These are phyloP conservation scores for Camponotus vicinus DNA, from an alignment of 1,140 invertebrate genomes.

Conservation along the genomic window DNA sequence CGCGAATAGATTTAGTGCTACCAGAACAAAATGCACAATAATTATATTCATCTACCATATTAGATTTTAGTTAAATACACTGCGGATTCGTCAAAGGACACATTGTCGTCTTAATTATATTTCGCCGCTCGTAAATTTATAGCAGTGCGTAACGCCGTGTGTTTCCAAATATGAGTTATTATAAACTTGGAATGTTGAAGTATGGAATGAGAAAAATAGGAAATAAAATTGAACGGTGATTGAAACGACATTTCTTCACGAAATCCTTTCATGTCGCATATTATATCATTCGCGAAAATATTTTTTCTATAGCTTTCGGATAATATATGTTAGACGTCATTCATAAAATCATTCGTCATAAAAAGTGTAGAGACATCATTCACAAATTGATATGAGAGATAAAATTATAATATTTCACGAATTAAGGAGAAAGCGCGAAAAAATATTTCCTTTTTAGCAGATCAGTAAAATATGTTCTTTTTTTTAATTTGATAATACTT, in stretches of 20 bases:
- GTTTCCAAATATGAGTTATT: slow-evolving; percentile 34
- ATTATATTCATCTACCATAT: slow-evolving; percentile 43
- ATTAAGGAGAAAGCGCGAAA: too few species aligned
- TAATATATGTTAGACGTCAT: too few species aligned
- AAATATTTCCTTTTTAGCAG: neutral
- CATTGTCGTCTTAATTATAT: slow-evolving; percentile 27
- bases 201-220: slow-evolving; percentile 37
- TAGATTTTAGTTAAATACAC: slow-evolving; percentile 41
- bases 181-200: slow-evolving; percentile 39
- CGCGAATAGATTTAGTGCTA: slow-evolving; percentile 9
- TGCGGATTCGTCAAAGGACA: neutral
- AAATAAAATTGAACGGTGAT: slow-evolving; percentile 44
- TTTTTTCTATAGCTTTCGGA: too few species aligned
- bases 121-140: slow-evolving; percentile 41
- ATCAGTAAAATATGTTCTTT: neutral
- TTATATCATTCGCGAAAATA: too few species aligned
- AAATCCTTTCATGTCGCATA: neutral
- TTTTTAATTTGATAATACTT: neutral
- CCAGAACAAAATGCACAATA: slow-evolving; percentile 45
- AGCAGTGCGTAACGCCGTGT: slow-evolving; percentile 17
- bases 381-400: too few species aligned
- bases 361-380: too few species aligned
- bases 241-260: neutral
- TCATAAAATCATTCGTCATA: too few species aligned
- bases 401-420: too few species aligned